Percentiles rank a stretch among this genome's conserved stretches.
Conservation (phyloP, 2,797 vertebrate genomes). For the Onychomys torridus region DNA sequence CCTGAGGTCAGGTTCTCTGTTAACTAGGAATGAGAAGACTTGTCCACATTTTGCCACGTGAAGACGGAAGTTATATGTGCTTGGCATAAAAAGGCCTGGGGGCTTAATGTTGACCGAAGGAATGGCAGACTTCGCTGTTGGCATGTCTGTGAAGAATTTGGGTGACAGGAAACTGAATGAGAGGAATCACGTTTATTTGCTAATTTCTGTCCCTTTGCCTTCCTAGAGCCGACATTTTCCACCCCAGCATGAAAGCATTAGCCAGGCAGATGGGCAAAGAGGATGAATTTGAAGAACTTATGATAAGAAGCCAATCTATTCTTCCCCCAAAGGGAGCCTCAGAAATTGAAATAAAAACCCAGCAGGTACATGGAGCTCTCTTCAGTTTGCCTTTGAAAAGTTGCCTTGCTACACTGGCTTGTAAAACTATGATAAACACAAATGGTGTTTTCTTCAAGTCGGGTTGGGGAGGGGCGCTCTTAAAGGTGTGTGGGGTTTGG, state of each 20-base stretch:
- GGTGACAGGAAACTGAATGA: constrained; percentile 32
- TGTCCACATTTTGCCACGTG: constrained; percentile 3
- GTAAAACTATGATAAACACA: not conserved
- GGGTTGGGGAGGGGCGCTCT: not conserved
- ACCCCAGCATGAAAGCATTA: constrained; percentile 87
- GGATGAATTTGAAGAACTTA: constrained; percentile 85
- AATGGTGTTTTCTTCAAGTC: not conserved
- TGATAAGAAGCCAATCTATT: constrained; percentile 83
- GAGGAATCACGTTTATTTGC: constrained; percentile 50
- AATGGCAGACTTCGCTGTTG: not conserved
- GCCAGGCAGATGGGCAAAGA: constrained; percentile 84
- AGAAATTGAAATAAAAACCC: constrained; percentile 88
- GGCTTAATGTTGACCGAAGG: constrained; percentile 22
- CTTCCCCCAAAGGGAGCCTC: constrained; percentile 87
- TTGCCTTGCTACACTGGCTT: not conserved
- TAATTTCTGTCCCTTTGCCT: constrained; percentile 38
- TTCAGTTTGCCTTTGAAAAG: constrained; percentile 41
- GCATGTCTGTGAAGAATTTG: not conserved
- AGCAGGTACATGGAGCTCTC: constrained; percentile 86
- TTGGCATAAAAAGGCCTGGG: not conserved
- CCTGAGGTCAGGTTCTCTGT: not conserved
- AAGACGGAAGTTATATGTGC: not conserved
- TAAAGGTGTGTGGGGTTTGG: not conserved
- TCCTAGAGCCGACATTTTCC: constrained; percentile 86
- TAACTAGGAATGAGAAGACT: constrained; percentile 5